phyloP scores from a whole-genome alignment of 2,113 vertebrate species.

The Atlantisia rogersi region DNA sequence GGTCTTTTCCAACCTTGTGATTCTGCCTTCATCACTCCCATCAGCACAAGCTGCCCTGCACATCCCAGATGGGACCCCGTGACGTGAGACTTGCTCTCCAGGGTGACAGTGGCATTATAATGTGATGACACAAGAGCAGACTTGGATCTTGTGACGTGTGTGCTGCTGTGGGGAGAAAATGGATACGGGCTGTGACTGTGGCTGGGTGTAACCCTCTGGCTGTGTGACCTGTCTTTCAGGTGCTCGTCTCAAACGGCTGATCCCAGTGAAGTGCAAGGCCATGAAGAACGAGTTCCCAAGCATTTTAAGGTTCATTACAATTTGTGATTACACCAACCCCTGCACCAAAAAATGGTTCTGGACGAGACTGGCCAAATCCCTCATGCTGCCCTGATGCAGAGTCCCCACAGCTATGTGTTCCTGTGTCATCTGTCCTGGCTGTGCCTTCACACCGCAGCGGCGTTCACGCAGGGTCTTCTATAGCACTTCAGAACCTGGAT shows the following conservation, averaged over 20 bases:
- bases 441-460: neutral
- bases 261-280: slow-evolving; percentile 90
- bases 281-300: slow-evolving; percentile 94
- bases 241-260: slow-evolving; percentile 88
- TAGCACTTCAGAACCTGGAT: neutral
- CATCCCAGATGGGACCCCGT: too few species aligned
- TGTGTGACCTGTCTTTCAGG: slow-evolving; percentile 71
- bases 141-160: neutral
- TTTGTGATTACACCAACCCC: slow-evolving; percentile 94
- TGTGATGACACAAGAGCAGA: neutral
- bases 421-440: neutral
- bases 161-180: neutral
- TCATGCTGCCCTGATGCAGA: slow-evolving; percentile 79
- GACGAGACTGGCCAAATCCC: slow-evolving; percentile 88
- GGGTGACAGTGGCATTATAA: neutral
- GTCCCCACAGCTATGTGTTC: neutral
- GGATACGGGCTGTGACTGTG: fast-evolving
- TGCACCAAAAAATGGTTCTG: slow-evolving; percentile 95
- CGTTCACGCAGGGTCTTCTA: neutral
- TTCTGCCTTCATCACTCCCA: neutral
- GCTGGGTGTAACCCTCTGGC: neutral
- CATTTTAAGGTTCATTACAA: slow-evolving; percentile 92
- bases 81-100: neutral
- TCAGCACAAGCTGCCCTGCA: fast-evolving
- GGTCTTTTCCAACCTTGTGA: too few species aligned